Evolutionary conservation across 2,888 invertebrate species (phyloP), one percentile per base, ranked within the genome.

Genomic region (Cephus sareptanus): DNA sequence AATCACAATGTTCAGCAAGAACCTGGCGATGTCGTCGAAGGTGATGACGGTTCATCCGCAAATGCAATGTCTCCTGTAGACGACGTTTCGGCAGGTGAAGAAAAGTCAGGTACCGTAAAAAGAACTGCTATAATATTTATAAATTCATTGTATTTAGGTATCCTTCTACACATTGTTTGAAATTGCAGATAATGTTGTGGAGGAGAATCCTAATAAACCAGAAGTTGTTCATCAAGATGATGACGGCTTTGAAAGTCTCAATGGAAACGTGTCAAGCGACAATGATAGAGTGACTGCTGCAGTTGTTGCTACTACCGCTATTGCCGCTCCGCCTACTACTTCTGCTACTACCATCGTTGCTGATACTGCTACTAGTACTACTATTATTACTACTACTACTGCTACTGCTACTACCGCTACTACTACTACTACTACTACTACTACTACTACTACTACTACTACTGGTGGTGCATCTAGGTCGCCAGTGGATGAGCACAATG

Each of bases 211-310:
- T 74, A 86, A 81, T 79, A 85, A 85, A 77, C 81, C 80, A 35
- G 85, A 86, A 80, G 81, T 82, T 75, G 85, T 90, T 34, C 91
- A 92, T 81, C 91, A 90, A 93, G 96, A 88, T 82, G 97, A 97
- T 88, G 97, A 97, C 88, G 97, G 97, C 23, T 97, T 97, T 87
- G 97, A 97, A 92, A 97, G 97, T 90, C 93, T 97, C 12, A 96
- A 96, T 86, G 96, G 96, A 13, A 96, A 96, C 89, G 95, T 95
- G 83, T 96, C 96, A 0, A 94, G 95, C 86, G 94, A 94, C 77
- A 95, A 95, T 86, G 94, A 93, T 73, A 93, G 93, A 84, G 93
- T 92, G 80, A 85, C 85, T 76, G 81, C 82, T 56, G 56, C 23
- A 56, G 23, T 23, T 56, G 23, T 23, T 56, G 56, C 23, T 56